These are phyloP conservation scores for Tipula helvola DNA, from an alignment of 2,888 invertebrate species.

Conservation along the genomic window DNA sequence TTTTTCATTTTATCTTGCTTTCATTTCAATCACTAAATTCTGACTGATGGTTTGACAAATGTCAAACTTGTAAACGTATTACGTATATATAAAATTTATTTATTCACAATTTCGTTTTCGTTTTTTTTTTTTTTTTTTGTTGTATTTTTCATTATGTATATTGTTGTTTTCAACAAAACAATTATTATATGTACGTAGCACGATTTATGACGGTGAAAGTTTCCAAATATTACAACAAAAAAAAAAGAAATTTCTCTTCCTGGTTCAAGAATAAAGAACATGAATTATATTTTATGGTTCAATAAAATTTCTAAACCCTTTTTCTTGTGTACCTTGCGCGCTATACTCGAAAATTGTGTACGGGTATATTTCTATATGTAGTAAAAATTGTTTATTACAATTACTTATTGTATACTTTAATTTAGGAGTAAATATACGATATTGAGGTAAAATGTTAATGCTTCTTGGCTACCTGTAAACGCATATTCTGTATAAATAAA, in stretches of 20 bases:
- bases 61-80: not conserved
- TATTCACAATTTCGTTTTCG: slow-evolving; percentile 4
- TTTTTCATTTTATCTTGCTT: not conserved
- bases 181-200: not conserved
- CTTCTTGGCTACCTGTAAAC: not conserved
- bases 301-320: not conserved
- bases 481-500: no score
- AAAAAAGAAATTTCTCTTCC: not conserved
- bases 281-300: not conserved
- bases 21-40: slow-evolving; percentile 4
- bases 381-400: not conserved
- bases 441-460: not conserved
- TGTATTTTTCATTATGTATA: not conserved
- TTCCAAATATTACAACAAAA: not conserved
- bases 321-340: not conserved
- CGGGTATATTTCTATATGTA: not conserved
- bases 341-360: not conserved
- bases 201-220: not conserved
- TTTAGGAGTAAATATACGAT: not conserved
- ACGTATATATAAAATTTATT: not conserved
- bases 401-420: not conserved
- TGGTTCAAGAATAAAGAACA: not conserved
- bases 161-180: not conserved
- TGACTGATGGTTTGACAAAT: slow-evolving; percentile 4
- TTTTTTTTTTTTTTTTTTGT: not conserved